These are phyloP conservation scores for Typhlichthys subterraneus DNA, from an alignment of 2,797 vertebrate genomes.

Conservation along the genomic window DNA sequence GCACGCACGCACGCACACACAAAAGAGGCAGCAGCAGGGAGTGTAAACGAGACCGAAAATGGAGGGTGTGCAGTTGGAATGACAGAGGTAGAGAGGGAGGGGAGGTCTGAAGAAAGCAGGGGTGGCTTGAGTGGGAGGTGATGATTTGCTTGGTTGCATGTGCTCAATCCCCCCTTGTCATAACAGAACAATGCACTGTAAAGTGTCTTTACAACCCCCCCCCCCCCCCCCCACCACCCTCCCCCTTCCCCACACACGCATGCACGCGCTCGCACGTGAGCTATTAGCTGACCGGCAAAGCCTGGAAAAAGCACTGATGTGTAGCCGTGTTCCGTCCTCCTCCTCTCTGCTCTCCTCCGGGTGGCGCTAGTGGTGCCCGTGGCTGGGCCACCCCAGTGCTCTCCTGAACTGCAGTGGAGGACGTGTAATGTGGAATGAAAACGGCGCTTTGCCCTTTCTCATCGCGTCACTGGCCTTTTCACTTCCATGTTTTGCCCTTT, in stretches of 20 bases:
- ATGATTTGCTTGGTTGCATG: constrained; percentile 68
- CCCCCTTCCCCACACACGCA: constrained; percentile 18
- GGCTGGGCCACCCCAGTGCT: constrained; percentile 35
- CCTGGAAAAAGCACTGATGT: constrained; percentile 48
- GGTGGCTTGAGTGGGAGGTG: constrained; percentile 62
- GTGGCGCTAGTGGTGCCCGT: constrained; percentile 26
- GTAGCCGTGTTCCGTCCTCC: constrained; percentile 35
- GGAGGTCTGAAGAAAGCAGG: constrained; percentile 51
- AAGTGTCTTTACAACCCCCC: constrained; percentile 70
- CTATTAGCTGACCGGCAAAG: constrained; percentile 19
- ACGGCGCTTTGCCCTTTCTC: constrained; percentile 74
- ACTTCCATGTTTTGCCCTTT: constrained; percentile 43
- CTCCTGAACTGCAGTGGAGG: constrained; percentile 66
- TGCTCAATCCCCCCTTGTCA: constrained; percentile 63
- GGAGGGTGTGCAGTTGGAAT: constrained; percentile 23
- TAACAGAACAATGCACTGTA: constrained; percentile 70
- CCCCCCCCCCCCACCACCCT: constrained; percentile 35
- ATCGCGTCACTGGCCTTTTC: constrained; percentile 50
- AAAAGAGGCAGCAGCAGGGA: constrained; percentile 1
- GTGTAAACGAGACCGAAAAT: constrained; percentile 32
- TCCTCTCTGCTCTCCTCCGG: not conserved
- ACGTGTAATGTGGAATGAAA: constrained; percentile 79
- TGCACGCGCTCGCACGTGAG: constrained; percentile 19
- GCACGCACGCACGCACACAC: constrained; percentile 25
- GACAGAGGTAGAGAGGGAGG: constrained; percentile 3